These are phyloP conservation scores for Ascaphus truei DNA, from an alignment of 2,113 vertebrate genomes.

Conservation along the genomic window DNA sequence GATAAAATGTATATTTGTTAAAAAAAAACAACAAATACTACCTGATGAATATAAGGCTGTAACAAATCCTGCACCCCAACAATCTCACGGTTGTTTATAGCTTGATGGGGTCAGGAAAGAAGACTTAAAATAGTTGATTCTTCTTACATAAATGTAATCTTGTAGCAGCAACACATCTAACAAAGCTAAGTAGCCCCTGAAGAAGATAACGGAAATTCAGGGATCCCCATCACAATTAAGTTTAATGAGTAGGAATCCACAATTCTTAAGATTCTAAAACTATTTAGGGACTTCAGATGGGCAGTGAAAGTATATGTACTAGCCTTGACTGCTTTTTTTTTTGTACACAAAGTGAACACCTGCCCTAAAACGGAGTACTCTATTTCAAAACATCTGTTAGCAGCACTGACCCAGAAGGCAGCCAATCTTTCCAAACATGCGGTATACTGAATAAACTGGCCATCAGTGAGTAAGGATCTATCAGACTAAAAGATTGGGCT, in stretches of 20 bases:
- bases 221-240: not conserved
- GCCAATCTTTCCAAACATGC: not conserved
- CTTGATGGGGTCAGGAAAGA: too few species aligned
- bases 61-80: too few species aligned
- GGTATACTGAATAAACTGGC: too few species aligned
- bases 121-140: too few species aligned
- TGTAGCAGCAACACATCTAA: too few species aligned
- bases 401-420: constrained; percentile 26
- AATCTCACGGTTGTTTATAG: too few species aligned
- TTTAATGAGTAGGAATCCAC: constrained; percentile 17
- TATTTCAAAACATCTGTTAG: constrained; percentile 19
- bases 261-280: constrained; percentile 1
- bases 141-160: too few species aligned
- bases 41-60: too few species aligned
- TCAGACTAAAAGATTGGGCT: not conserved
- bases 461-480: not conserved
- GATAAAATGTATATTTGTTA: too few species aligned
- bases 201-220: not conserved
- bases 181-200: too few species aligned
- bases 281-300: not conserved
- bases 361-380: not conserved
- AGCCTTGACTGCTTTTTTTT: not conserved
- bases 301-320: constrained; percentile 1
- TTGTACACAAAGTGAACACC: constrained; percentile 8
- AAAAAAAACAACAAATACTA: too few species aligned